Conservation (phyloP, 2,888 invertebrate genomes). For the Leptinotarsa peninsularis region DNA sequence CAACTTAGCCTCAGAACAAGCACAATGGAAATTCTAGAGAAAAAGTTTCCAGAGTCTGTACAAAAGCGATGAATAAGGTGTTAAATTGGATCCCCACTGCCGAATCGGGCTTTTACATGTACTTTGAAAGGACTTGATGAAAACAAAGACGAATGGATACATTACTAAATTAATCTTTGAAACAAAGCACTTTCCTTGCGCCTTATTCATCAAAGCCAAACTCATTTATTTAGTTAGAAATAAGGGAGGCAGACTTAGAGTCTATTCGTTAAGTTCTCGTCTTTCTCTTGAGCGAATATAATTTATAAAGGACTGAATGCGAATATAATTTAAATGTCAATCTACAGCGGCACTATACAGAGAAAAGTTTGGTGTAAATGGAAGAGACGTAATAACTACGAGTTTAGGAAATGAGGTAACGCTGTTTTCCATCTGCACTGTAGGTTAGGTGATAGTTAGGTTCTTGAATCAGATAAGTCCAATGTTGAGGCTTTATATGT, state of each 20-base stretch:
- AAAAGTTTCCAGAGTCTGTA: constrained; percentile 35
- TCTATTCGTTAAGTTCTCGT: constrained; percentile 59
- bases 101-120: constrained; percentile 45
- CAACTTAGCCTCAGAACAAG: constrained; percentile 6
- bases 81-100: constrained; percentile 46
- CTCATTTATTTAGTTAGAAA: constrained; percentile 64
- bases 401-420: neutral
- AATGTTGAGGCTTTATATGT: too few relatives aligned
- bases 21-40: constrained; percentile 24
- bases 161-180: constrained; percentile 66
- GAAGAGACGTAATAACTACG: constrained; percentile 11
- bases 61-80: constrained; percentile 46
- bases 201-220: constrained; percentile 64
- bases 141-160: constrained; percentile 65
- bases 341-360: constrained; percentile 15
- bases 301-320: constrained; percentile 53
- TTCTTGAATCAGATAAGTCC: too few relatives aligned
- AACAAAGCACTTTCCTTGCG: constrained; percentile 64
- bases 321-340: constrained; percentile 39
- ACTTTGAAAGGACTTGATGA: constrained; percentile 54
- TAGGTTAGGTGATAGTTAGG: too few relatives aligned
- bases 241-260: constrained; percentile 59
- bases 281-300: constrained; percentile 52
- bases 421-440: neutral
- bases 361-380: constrained; percentile 13